Percentiles rank a stretch among this genome's conserved stretches.
Conservation (phyloP, 2,888 invertebrate species). For the Hypena proboscidalis region DNA sequence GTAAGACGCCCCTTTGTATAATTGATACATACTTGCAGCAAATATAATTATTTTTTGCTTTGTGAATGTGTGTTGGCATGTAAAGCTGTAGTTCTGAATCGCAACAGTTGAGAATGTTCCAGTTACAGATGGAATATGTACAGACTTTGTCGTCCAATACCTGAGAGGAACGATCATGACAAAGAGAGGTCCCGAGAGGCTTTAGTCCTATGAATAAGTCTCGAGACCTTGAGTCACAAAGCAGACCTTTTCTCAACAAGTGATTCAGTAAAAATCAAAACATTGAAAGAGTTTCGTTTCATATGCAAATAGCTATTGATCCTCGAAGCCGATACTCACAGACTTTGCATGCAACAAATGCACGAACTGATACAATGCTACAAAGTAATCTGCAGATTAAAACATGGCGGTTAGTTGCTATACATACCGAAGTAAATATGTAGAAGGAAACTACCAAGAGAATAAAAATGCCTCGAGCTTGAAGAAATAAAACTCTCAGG, state of each 20-base stretch:
- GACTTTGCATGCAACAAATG: conserved; percentile 42
- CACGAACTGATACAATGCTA: conserved; percentile 18
- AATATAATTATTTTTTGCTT: background rate
- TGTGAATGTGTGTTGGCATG: too few relatives aligned
- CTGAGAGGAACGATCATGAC: conserved; percentile 13
- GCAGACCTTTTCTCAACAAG: conserved; percentile 50
- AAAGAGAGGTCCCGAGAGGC: conserved; percentile 44
- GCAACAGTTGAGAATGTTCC: too few relatives aligned
- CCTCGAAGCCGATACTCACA: conserved; percentile 59
- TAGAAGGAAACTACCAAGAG: conserved; percentile 32
- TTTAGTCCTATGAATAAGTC: conserved; percentile 51
- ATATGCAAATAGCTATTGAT: conserved; percentile 71
- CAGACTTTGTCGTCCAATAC: background rate
- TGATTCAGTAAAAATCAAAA: conserved; percentile 70
- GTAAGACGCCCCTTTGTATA: conserved; percentile 5
- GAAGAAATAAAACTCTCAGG: conserved; percentile 42
- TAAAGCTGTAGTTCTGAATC: too few relatives aligned
- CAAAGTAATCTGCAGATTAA: conserved; percentile 29
- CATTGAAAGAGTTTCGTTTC: conserved; percentile 71
- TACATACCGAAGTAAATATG: conserved; percentile 25
- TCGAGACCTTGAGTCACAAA: conserved; percentile 57
- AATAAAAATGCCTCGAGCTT: conserved; percentile 39
- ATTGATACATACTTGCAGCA: background rate
- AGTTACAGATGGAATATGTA: too few relatives aligned
- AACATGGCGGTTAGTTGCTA: conserved; percentile 25